Percentiles rank a stretch among this genome's conserved stretches.
Evolutionary conservation across 2,797 vertebrate species (phyloP).

Genomic region (Lateolabrax maculatus): DNA sequence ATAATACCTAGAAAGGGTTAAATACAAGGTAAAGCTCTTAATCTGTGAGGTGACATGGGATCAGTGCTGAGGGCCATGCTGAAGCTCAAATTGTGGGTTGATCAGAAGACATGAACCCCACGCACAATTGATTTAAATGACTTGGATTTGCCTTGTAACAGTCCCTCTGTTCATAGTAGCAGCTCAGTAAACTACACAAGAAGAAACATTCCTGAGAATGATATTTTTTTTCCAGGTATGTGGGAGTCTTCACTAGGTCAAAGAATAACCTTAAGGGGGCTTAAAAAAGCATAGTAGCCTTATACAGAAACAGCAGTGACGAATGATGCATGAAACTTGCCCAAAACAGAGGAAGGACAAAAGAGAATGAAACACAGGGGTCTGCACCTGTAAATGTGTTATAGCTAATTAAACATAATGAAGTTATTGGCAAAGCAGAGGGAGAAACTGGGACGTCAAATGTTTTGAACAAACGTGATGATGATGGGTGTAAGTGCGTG

Average conservation of each 20-base stretch:
- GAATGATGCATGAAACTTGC: background rate
- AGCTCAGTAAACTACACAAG: background rate
- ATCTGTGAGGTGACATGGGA: background rate
- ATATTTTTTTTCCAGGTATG: background rate
- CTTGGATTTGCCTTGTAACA: background rate
- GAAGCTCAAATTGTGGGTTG: background rate
- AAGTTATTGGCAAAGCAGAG: background rate
- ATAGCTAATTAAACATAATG: background rate
- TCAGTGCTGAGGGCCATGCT: background rate
- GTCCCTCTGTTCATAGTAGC: too few species aligned
- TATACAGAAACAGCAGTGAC: background rate
- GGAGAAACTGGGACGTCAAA: background rate
- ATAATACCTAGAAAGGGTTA: conserved; percentile 86
- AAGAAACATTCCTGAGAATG: background rate
- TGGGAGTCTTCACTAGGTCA: background rate
- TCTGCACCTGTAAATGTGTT: background rate
- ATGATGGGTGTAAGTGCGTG: background rate
- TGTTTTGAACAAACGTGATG: too few species aligned
- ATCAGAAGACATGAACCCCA: background rate
- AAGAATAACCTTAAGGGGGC: background rate
- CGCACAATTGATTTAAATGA: background rate
- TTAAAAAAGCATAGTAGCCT: background rate
- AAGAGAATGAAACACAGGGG: background rate
- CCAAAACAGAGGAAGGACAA: background rate
- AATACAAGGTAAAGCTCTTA: conserved; percentile 2